A percentile compares a stretch with the other conserved stretches of the same genome.
Evolutionary conservation across 64 coral and sea anemone species (phyloP).

Genomic region (Montipora cactus): DNA sequence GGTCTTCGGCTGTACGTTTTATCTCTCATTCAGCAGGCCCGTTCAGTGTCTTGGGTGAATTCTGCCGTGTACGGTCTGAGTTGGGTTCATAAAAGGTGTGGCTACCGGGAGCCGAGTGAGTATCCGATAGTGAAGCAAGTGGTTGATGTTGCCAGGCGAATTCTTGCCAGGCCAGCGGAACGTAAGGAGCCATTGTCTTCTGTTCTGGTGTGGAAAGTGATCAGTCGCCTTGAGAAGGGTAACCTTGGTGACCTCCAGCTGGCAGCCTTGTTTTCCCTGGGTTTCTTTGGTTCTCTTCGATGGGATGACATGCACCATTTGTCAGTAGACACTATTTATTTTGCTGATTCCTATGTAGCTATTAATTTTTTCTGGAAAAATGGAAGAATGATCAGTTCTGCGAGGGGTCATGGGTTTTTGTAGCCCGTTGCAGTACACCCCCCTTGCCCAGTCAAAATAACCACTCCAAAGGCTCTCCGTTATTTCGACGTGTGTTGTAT

Average conservation of each 20-base stretch:
- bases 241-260: constrained; percentile 29
- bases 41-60: constrained; percentile 54
- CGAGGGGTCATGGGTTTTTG: constrained; percentile 58
- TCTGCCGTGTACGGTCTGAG: constrained; percentile 40
- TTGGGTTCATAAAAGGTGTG: constrained; percentile 46
- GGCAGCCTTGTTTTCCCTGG: constrained; percentile 35
- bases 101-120: not conserved
- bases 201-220: not conserved
- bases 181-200: constrained; percentile 43
- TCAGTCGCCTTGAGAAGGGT: constrained; percentile 39
- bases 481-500: not conserved
- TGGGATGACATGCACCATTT: not conserved
- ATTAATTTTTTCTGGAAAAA: constrained; percentile 54
- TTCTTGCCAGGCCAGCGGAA: constrained; percentile 43
- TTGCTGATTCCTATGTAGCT: no score
- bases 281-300: not conserved
- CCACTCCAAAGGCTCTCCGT: constrained; percentile 1
- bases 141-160: constrained; percentile 41
- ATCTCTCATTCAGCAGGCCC: not conserved
- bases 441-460: constrained; percentile 6
- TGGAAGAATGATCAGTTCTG: constrained; percentile 67
- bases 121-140: constrained; percentile 25
- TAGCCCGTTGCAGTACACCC: constrained; percentile 6
- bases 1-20: not conserved
- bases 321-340: no score